Evolutionary conservation across 30 jellyfish, hydroid and myxozoan species (phyloP), one percentile per base, ranked within the genome.

Genomic region (Cassiopea andromeda): DNA sequence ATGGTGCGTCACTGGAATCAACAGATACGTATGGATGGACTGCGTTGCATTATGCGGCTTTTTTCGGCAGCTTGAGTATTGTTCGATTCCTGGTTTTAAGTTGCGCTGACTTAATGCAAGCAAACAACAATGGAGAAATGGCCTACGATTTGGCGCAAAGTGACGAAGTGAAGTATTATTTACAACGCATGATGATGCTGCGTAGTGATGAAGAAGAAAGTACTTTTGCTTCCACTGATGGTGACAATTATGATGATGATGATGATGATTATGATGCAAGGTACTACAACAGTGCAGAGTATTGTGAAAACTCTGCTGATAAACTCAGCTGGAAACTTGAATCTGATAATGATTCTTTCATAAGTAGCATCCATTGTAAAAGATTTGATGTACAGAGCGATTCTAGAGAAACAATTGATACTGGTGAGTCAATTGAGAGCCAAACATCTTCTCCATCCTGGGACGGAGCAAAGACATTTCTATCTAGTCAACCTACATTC

Each of bases 1-100:
- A 95, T 44, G 99, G 99, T 1, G 99, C 99, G 38, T 78, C 88
- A 0, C 68, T 95, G 18, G 99, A 95, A 85, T 61, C 97, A 9
- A 82, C 92, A 3, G 99, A 90, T 54, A 2, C 75, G 4, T 73
- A 80, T 54, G 99, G 99, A 5, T 90, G 97, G 94, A 95, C 99
- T 5, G 91, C 94, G 38, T 78, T 95, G 46, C 99, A 95, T 83
- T 95, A 90, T 74, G 94, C 99, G 1, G 88, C 98, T 4, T 88
- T 87, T 60, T 81, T 84, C 83, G 94, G 94, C 1, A 90, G 92
- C 74, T 82, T 90, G n/a, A 93, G 82, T 48, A 83, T 91, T 2
- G 97, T 89, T 48, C 89, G 99, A n/a, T 95, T 90, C 50, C 92
- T 95, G 19, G 90, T 95, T 27, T 48, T 84, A 13, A 87, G 83